Conservation (phyloP, 2,888 invertebrate genomes). For the Rhyacophila evoluta region DNA sequence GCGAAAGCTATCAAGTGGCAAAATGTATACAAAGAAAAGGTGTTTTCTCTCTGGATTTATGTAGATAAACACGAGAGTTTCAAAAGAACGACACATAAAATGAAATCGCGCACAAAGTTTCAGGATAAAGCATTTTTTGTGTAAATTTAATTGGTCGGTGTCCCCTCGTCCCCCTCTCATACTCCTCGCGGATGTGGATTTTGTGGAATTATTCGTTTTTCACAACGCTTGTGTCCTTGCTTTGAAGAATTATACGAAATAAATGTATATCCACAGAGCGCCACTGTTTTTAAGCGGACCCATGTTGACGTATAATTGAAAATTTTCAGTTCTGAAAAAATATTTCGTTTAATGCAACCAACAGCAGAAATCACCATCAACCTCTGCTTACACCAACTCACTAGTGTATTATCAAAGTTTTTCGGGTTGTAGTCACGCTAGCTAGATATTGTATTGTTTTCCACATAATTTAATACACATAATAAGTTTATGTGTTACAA, state of each 20-base stretch:
- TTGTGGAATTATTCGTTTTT: constrained; percentile 2
- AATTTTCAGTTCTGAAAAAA: no score
- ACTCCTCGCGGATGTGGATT: background rate
- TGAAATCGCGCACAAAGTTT: constrained; percentile 34
- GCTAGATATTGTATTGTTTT: no score
- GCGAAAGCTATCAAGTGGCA: no score
- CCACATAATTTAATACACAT: no score
- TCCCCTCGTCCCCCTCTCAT: background rate
- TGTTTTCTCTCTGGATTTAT: background rate
- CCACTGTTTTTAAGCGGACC: background rate
- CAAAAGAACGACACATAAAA: constrained; percentile 35
- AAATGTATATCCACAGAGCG: background rate
- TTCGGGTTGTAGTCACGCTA: no score
- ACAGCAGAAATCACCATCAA: no score
- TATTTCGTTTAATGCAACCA: background rate
- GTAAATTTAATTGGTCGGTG: constrained; percentile 37
- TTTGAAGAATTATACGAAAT: constrained; percentile 11
- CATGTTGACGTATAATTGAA: no score
- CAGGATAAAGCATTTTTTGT: constrained; percentile 34
- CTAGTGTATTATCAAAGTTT: no score
- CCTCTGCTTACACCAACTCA: no score
- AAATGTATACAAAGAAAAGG: background rate
- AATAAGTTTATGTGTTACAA: no score
- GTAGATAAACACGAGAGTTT: constrained; percentile 6
- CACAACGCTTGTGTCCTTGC: background rate